Percentiles rank a stretch among this genome's conserved stretches.
Conservation (phyloP, 37 sponge, comb jelly and placozoan species). For the Oopsacas minuta region DNA sequence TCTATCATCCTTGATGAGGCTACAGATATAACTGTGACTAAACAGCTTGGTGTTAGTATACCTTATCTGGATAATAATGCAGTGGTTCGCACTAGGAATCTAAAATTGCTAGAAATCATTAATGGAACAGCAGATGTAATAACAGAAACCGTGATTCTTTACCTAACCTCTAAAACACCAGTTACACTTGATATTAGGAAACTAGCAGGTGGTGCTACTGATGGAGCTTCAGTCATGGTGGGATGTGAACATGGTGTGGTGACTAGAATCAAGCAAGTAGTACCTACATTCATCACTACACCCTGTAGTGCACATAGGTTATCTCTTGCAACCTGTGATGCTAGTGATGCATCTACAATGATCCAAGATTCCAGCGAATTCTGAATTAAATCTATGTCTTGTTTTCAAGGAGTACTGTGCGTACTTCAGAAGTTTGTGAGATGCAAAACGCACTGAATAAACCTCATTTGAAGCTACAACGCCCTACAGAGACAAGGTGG, state of each 20-base stretch:
- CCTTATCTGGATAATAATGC: slow-evolving; percentile 17
- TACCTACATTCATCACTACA: not conserved
- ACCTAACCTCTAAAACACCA: slow-evolving; percentile 11
- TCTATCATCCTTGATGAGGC: not conserved
- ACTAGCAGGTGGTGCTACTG: slow-evolving; percentile 18
- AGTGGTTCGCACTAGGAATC: not conserved
- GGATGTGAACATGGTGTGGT: not conserved
- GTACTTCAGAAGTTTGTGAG: not conserved
- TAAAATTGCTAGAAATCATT: slow-evolving; percentile 3
- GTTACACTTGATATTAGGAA: slow-evolving; percentile 18
- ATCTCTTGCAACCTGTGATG: not conserved
- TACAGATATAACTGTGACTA: not conserved
- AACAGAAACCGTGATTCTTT: not conserved
- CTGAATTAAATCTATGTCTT: slow-evolving; percentile 5
- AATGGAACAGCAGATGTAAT: slow-evolving; percentile 15
- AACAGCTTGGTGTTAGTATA: slow-evolving; percentile 21
- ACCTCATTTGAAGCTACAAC: slow-evolving; percentile 4
- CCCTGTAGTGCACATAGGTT: slow-evolving; percentile 17
- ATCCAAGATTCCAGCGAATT: slow-evolving; percentile 9
- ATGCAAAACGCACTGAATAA: not conserved
- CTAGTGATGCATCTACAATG: slow-evolving; percentile 19
- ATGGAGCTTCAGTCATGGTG: not conserved
- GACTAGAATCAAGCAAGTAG: not conserved
- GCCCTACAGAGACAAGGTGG: slow-evolving; percentile 21
- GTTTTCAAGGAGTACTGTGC: slow-evolving; percentile 21